phyloP scores from a whole-genome alignment of 2,888 invertebrate genomes.

The Agrotis segetum region DNA sequence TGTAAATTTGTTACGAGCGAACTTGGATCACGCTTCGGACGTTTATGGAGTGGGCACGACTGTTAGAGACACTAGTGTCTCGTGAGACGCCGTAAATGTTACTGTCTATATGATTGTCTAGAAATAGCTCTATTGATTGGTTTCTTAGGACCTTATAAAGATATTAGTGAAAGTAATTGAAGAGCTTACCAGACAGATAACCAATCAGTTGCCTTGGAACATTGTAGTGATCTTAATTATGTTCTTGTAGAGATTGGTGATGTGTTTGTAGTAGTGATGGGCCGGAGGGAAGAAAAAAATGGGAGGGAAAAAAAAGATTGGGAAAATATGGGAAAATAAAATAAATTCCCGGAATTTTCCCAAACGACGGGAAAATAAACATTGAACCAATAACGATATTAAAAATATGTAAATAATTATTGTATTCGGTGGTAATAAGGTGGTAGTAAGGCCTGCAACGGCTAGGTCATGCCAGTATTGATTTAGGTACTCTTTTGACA shows the following conservation, averaged over 20 bases:
- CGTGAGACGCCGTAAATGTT: constrained; percentile 37
- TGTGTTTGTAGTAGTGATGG: too few relatives aligned
- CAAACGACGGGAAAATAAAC: too few relatives aligned
- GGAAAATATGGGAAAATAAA: too few relatives aligned
- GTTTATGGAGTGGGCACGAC: constrained; percentile 52
- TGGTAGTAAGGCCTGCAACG: too few relatives aligned
- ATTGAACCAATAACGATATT: too few relatives aligned
- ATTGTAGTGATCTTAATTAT: background rate
- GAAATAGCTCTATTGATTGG: background rate
- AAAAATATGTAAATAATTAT: too few relatives aligned
- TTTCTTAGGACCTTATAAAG: background rate
- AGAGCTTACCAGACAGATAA: constrained; percentile 28
- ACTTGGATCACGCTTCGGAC: constrained; percentile 50
- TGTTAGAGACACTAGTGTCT: constrained; percentile 17
- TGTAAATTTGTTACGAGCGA: constrained; percentile 52
- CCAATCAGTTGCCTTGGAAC: background rate
- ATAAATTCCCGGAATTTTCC: too few relatives aligned
- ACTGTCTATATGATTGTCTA: background rate
- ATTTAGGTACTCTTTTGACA: too few relatives aligned
- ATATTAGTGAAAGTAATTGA: constrained; percentile 4
- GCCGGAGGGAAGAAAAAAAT: too few relatives aligned
- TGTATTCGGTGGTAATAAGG: too few relatives aligned
- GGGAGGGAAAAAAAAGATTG: too few relatives aligned
- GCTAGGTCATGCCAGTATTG: too few relatives aligned
- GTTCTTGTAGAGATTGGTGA: background rate